These are phyloP conservation scores for Loripinus fragilis DNA, from an alignment of 2,888 invertebrate species.

Conservation along the genomic window DNA sequence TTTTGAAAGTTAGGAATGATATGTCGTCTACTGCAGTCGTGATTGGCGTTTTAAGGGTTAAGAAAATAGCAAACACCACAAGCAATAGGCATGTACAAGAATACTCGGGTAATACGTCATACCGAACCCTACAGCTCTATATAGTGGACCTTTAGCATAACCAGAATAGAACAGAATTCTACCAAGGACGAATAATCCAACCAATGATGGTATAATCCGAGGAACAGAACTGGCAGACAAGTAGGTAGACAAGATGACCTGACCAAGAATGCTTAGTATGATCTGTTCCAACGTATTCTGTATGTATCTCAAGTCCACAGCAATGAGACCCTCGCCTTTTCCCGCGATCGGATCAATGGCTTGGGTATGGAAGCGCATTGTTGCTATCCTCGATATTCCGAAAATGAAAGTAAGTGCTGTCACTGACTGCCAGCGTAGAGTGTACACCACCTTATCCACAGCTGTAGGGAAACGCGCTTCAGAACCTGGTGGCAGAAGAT, in stretches of 20 bases:
- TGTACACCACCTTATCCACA: conserved; percentile 54
- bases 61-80: conserved; percentile 3
- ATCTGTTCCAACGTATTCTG: conserved; percentile 65
- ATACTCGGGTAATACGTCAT: conserved; percentile 39
- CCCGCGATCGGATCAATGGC: conserved; percentile 60
- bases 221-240: conserved; percentile 32
- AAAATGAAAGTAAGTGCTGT: conserved; percentile 44
- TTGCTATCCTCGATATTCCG: conserved; percentile 41
- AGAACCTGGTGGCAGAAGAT: conserved; percentile 27
- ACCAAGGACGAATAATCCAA: conserved; percentile 53
- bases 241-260: conserved; percentile 58
- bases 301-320: conserved; percentile 34
- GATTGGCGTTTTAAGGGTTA: too few species aligned
- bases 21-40: too few species aligned
- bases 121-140: conserved; percentile 51
- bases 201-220: conserved; percentile 57
- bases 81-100: conserved; percentile 16
- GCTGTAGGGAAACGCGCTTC: neutral
- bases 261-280: conserved; percentile 50
- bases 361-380: conserved; percentile 37
- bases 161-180: conserved; percentile 59
- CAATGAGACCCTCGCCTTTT: conserved; percentile 51
- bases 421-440: conserved; percentile 58
- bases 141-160: conserved; percentile 30
- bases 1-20: too few species aligned